Percentiles rank a stretch among this genome's conserved stretches.
These are phyloP conservation scores for Enteromius fasciolatus DNA, from an alignment of 2,797 vertebrate species.

Conservation along the genomic window DNA sequence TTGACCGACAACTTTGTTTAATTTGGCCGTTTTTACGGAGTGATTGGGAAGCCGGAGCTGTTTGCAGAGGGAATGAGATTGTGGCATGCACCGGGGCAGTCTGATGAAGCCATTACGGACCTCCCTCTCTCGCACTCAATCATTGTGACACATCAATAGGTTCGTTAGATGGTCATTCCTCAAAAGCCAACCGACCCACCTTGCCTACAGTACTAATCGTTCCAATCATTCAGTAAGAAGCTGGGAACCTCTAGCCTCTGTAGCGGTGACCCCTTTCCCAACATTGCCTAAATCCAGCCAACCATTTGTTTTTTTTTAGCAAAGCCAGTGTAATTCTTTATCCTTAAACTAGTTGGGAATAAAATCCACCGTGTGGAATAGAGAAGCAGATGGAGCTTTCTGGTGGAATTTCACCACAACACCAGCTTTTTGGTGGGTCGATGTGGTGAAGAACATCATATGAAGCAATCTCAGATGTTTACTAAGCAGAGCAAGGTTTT, in stretches of 20 bases:
- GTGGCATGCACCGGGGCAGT: slow-evolving; percentile 72
- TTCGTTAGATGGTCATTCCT: slow-evolving; percentile 73
- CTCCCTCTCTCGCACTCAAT: slow-evolving; percentile 76
- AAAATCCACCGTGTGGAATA: neutral
- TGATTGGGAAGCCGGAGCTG: slow-evolving; percentile 68
- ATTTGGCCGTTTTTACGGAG: slow-evolving; percentile 65
- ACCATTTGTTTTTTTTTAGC: slow-evolving; percentile 8
- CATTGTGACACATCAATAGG: slow-evolving; percentile 78
- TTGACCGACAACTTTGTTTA: slow-evolving; percentile 70
- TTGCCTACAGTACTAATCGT: slow-evolving; percentile 70
- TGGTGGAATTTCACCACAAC: slow-evolving; percentile 11
- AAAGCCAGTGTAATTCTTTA: slow-evolving; percentile 14
- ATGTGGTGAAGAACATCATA: neutral
- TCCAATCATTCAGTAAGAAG: slow-evolving; percentile 74
- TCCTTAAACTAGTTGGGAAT: neutral
- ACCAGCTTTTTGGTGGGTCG: neutral
- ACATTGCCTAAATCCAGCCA: slow-evolving; percentile 13
- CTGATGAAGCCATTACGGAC: slow-evolving; percentile 82
- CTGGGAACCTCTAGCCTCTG: slow-evolving; percentile 59
- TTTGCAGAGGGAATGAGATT: slow-evolving; percentile 72
- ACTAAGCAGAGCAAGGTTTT: neutral
- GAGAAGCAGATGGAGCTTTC: neutral
- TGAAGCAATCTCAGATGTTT: neutral
- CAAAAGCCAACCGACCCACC: slow-evolving; percentile 71
- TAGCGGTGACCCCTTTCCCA: slow-evolving; percentile 39